Percentiles rank a stretch among this genome's conserved stretches.
Conservation (phyloP, 2,888 invertebrate genomes). For the Torymus auratus region DNA sequence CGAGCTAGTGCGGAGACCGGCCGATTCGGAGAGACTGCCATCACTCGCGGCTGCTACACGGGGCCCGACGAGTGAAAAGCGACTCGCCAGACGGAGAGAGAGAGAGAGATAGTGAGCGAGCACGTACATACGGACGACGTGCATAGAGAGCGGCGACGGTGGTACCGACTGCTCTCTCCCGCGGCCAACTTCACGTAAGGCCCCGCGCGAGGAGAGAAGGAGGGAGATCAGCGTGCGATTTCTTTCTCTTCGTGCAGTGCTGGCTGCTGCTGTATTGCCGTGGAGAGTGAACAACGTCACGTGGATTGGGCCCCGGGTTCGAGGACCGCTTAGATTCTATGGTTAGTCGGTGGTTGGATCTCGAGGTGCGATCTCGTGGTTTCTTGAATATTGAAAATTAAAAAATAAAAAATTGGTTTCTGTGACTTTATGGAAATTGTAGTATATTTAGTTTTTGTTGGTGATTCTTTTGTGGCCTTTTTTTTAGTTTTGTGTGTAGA, state of each 20-base stretch:
- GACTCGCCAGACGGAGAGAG: background rate
- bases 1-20: background rate
- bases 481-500: no score
- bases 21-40: conserved; percentile 6
- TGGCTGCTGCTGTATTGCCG: background rate
- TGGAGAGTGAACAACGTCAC: no score
- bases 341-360: no score
- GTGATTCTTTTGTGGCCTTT: no score
- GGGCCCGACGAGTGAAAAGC: conserved; percentile 24
- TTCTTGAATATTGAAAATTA: no score
- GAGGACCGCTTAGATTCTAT: no score
- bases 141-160: background rate
- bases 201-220: conserved; percentile 6
- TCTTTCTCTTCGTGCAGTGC: conserved; percentile 23
- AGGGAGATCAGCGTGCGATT: conserved; percentile 13
- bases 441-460: no score
- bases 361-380: no score
- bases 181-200: conserved; percentile 41
- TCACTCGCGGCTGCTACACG: conserved; percentile 1
- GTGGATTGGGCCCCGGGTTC: no score
- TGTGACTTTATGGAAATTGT: no score
- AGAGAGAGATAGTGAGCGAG: background rate
- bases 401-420: no score
- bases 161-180: conserved; percentile 12
- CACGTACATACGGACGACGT: background rate